phyloP scores from a whole-genome alignment of 2,888 invertebrate genomes.

The Aspidapion aeneum region DNA sequence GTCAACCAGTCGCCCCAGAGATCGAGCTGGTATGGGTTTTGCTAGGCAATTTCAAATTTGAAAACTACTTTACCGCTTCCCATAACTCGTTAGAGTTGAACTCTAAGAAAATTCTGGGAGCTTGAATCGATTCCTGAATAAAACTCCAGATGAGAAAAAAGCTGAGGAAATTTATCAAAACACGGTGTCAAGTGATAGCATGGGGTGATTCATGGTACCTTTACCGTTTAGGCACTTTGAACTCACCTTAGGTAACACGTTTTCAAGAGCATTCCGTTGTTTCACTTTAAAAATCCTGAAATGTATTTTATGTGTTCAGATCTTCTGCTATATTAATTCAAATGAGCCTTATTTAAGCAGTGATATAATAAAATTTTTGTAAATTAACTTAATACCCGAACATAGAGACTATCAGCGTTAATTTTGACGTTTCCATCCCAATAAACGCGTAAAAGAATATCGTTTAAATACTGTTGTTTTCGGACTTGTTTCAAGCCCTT shows the following conservation, averaged over 20 bases:
- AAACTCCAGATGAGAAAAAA: background rate
- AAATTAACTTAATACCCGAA: too few relatives aligned
- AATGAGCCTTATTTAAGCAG: too few relatives aligned
- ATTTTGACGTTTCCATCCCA: too few relatives aligned
- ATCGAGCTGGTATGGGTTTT: background rate
- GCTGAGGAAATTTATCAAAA: background rate
- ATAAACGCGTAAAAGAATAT: too few relatives aligned
- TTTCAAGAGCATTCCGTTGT: background rate
- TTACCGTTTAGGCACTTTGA: background rate
- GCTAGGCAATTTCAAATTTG: background rate
- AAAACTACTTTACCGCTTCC: background rate
- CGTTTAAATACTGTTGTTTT: too few relatives aligned
- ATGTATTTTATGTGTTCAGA: background rate
- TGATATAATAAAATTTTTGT: too few relatives aligned
- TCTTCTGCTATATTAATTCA: too few relatives aligned
- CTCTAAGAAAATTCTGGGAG: background rate
- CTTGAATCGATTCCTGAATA: background rate
- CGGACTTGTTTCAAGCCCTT: too few relatives aligned
- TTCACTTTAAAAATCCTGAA: background rate
- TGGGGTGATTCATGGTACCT: background rate
- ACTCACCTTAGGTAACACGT: background rate
- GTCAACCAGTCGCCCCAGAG: background rate
- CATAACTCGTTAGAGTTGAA: too few relatives aligned
- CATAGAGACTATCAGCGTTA: too few relatives aligned
- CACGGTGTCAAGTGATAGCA: background rate